Conservation (phyloP, 2,797 vertebrate species). For the Momotus momota region DNA sequence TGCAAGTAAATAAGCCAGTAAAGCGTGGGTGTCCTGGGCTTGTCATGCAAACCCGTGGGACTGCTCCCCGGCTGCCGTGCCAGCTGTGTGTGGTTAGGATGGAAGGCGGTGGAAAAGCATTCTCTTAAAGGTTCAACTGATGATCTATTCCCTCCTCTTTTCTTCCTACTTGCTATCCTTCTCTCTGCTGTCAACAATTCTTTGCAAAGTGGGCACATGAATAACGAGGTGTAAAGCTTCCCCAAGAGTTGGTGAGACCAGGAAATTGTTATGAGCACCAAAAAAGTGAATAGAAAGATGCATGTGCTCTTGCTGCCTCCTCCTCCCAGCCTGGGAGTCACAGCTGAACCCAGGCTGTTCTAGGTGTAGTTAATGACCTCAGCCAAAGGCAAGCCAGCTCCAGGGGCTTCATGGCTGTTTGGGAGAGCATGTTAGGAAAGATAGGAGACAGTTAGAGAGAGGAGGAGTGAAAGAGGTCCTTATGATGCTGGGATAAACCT, state of each 20-base stretch:
- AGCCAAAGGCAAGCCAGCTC: background rate
- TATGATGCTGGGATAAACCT: background rate
- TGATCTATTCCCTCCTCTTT: background rate
- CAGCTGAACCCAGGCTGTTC: background rate
- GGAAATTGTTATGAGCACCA: background rate
- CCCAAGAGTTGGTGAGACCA: background rate
- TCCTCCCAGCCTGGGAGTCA: background rate
- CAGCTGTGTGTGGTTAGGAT: background rate
- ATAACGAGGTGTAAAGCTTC: background rate
- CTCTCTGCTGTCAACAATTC: background rate
- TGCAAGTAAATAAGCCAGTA: background rate
- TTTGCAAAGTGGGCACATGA: background rate
- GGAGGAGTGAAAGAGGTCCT: background rate
- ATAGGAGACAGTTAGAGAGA: background rate
- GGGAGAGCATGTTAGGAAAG: background rate
- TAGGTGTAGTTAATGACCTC: background rate
- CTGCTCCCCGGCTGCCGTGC: fast-evolving
- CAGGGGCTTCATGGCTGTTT: background rate
- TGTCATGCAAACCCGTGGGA: background rate
- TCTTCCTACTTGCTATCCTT: background rate
- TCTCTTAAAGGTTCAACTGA: background rate
- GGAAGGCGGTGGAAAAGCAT: background rate
- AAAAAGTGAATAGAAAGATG: background rate
- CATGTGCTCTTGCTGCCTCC: background rate
- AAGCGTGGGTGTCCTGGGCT: background rate